Conservation (phyloP, 2,113 vertebrate species). For the Gadus chalcogrammus region DNA sequence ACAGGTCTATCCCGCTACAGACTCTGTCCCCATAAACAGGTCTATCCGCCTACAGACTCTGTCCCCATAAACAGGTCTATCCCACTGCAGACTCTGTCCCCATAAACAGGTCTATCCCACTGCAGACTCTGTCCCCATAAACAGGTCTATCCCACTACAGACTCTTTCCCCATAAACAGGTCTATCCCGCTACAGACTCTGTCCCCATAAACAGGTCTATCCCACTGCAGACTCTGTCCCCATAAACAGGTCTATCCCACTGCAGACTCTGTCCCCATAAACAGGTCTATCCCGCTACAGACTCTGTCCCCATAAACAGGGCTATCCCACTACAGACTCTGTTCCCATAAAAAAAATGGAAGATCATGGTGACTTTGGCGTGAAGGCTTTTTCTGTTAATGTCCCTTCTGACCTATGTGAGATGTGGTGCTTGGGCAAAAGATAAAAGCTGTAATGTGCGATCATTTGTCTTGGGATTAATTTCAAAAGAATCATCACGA, state of each 20-base stretch:
- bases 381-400: too few species aligned
- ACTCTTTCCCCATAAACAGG: slow-evolving; percentile 38
- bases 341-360: too few species aligned
- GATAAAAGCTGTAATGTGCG: too few species aligned
- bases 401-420: too few species aligned
- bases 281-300: background rate
- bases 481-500: too few species aligned
- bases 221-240: slow-evolving; percentile 17
- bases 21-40: slow-evolving; percentile 38
- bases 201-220: too few species aligned
- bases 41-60: slow-evolving; percentile 34
- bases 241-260: slow-evolving; percentile 43
- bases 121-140: slow-evolving; percentile 9
- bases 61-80: background rate
- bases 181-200: slow-evolving; percentile 34
- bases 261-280: slow-evolving; percentile 10
- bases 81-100: slow-evolving; percentile 17
- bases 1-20: slow-evolving; percentile 17
- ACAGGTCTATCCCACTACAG: background rate
- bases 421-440: too few species aligned
- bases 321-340: slow-evolving; percentile 34
- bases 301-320: slow-evolving; percentile 38
- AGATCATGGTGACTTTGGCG: too few species aligned
- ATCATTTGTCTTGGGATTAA: too few species aligned
- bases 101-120: slow-evolving; percentile 43